phyloP scores from a whole-genome alignment of 2,113 vertebrate species.

The Microtus richardsoni region DNA sequence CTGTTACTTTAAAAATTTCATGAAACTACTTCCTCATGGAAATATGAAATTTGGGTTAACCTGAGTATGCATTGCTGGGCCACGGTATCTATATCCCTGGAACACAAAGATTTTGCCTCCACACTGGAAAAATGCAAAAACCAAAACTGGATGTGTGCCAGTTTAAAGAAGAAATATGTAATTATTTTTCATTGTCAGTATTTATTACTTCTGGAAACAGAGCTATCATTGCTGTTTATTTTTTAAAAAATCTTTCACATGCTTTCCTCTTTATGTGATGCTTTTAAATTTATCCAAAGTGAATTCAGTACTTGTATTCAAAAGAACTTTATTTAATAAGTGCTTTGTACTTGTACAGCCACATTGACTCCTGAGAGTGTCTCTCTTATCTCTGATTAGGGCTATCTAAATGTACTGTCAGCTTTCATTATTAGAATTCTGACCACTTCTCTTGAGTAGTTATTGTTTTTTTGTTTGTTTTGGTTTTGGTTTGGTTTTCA shows the following conservation, averaged over 20 bases:
- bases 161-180: neutral
- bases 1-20: too few species aligned
- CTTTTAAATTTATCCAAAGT: neutral
- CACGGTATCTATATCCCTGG: neutral
- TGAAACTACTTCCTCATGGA: too few species aligned
- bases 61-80: too few species aligned
- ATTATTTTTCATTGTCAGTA: neutral
- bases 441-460: too few species aligned
- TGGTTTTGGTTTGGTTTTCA: too few species aligned
- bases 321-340: neutral
- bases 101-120: neutral
- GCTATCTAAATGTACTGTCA: constrained; percentile 2
- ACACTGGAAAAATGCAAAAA: neutral
- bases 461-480: neutral
- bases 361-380: neutral
- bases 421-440: constrained; percentile 15
- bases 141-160: neutral
- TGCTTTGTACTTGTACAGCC: neutral
- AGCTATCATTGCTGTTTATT: neutral
- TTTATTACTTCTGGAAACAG: neutral
- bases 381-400: constrained; percentile 15
- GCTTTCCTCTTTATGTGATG: neutral
- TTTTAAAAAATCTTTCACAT: neutral
- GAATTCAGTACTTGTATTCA: neutral
- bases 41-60: too few species aligned